phyloP scores from a whole-genome alignment of 2,797 vertebrate genomes.

The Petrocephalus schoutedeni region DNA sequence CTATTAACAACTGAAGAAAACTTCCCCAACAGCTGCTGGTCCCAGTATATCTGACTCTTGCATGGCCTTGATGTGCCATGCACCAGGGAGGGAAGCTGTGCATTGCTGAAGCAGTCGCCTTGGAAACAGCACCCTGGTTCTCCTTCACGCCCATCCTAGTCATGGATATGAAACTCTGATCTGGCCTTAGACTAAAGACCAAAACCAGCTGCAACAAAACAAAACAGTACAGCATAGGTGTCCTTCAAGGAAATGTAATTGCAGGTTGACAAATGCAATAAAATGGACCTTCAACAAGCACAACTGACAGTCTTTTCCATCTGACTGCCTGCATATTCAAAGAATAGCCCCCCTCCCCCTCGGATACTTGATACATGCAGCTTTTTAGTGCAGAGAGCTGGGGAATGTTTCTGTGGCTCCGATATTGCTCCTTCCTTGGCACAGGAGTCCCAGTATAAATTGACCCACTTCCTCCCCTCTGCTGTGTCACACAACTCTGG shows the following conservation, averaged over 20 bases:
- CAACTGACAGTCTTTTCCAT: slow-evolving; percentile 61
- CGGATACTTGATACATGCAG: slow-evolving; percentile 61
- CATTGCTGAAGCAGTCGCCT: background rate
- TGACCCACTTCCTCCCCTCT: slow-evolving; percentile 44
- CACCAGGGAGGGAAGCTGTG: slow-evolving; percentile 14
- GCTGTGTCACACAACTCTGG: slow-evolving; percentile 38
- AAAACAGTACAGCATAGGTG: background rate
- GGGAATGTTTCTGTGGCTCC: slow-evolving; percentile 63
- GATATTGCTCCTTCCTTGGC: slow-evolving; percentile 47
- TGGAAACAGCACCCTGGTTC: background rate
- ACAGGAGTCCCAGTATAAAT: slow-evolving; percentile 47
- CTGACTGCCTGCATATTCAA: slow-evolving; percentile 65
- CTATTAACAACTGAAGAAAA: slow-evolving; percentile 36
- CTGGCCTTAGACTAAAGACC: background rate
- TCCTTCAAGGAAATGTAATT: slow-evolving; percentile 23
- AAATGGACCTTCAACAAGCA: slow-evolving; percentile 43
- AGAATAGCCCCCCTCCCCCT: slow-evolving; percentile 53
- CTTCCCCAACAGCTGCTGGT: slow-evolving; percentile 32
- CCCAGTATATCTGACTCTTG: slow-evolving; percentile 36
- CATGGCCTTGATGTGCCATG: slow-evolving; percentile 31
- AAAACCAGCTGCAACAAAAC: background rate
- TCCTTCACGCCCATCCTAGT: background rate
- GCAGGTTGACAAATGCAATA: slow-evolving; percentile 42
- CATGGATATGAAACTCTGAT: background rate
- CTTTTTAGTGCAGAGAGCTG: slow-evolving; percentile 35